These are phyloP conservation scores for Scophthalmus maximus DNA, from an alignment of 2,113 vertebrate species.

Conservation along the genomic window DNA sequence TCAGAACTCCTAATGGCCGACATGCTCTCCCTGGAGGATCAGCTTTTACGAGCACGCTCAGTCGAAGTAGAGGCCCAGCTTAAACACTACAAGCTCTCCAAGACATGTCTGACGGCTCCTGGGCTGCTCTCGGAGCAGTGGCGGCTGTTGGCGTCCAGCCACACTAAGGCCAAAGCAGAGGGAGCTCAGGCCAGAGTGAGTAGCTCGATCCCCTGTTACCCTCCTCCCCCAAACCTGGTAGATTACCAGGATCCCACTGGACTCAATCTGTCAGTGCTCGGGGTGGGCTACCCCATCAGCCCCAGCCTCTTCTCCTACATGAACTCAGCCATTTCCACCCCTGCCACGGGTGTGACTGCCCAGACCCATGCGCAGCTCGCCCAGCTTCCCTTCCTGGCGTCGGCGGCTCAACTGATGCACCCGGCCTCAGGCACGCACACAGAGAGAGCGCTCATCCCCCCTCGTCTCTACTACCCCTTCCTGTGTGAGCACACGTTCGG, in stretches of 20 bases:
- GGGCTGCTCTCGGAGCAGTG: slow-evolving; percentile 88
- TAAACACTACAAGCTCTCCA: slow-evolving; percentile 85
- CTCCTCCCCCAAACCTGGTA: slow-evolving; percentile 84
- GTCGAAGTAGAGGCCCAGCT: slow-evolving; percentile 85
- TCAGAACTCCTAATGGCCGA: slow-evolving; percentile 86
- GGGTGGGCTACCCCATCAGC: slow-evolving; percentile 90
- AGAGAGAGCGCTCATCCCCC: slow-evolving; percentile 83
- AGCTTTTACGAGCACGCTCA: slow-evolving; percentile 78
- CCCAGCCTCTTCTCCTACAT: slow-evolving; percentile 92
- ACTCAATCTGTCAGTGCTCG: slow-evolving; percentile 91
- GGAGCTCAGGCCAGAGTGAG: slow-evolving; percentile 72
- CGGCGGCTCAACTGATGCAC: slow-evolving; percentile 87
- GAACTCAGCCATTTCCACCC: slow-evolving; percentile 84
- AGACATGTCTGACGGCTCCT: slow-evolving; percentile 79
- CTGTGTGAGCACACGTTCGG: slow-evolving; percentile 88
- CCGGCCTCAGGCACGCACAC: slow-evolving; percentile 77
- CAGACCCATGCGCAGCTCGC: slow-evolving; percentile 83
- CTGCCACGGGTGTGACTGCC: slow-evolving; percentile 64
- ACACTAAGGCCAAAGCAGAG: slow-evolving; percentile 76
- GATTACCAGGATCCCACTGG: slow-evolving; percentile 89
- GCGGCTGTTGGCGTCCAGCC: slow-evolving; percentile 84
- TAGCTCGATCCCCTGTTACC: slow-evolving; percentile 87
- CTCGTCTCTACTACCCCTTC: slow-evolving; percentile 93
- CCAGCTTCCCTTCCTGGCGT: slow-evolving; percentile 91
- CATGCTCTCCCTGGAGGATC: slow-evolving; percentile 86